A percentile compares a stretch with the other conserved stretches of the same genome.
These are phyloP conservation scores for Stegodyphus mimosarum DNA, from an alignment of 1,140 invertebrate genomes.

Conservation along the genomic window DNA sequence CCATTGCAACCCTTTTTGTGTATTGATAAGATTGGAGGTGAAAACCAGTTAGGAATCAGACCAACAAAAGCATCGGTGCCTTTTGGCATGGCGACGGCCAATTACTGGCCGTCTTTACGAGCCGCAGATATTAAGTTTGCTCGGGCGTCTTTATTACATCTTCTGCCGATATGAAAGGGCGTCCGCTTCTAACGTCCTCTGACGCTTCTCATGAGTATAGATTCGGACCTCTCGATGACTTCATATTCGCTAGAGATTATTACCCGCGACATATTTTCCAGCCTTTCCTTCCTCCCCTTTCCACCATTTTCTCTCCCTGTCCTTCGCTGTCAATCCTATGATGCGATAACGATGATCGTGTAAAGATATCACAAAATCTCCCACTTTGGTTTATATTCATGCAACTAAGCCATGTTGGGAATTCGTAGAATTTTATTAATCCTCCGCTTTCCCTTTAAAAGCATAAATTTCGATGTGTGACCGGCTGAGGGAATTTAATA, in stretches of 20 bases:
- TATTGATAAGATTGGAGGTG: neutral
- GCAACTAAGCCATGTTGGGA: too few relatives aligned
- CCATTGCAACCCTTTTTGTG: neutral
- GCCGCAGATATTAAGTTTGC: conserved; percentile 12
- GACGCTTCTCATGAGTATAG: neutral
- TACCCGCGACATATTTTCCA: neutral
- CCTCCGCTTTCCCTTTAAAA: too few relatives aligned
- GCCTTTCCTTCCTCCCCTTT: neutral
- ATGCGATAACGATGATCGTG: too few relatives aligned
- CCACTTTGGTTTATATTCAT: too few relatives aligned
- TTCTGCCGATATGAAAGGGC: conserved; percentile 5
- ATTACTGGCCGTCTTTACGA: conserved; percentile 3
- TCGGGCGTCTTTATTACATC: neutral
- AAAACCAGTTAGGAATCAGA: too few relatives aligned
- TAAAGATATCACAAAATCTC: too few relatives aligned
- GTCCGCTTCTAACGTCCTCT: neutral
- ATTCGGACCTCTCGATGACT: neutral
- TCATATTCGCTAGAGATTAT: conserved; percentile 8
- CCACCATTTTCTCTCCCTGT: neutral
- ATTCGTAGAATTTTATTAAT: too few relatives aligned
- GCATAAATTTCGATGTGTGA: too few relatives aligned
- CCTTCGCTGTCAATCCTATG: too few relatives aligned
- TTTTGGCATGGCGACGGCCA: neutral
- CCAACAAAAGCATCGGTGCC: neutral
- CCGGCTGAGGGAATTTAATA: too few relatives aligned